These are phyloP conservation scores for Aplysia californica DNA, from an alignment of 1,140 invertebrate genomes.

Conservation along the genomic window DNA sequence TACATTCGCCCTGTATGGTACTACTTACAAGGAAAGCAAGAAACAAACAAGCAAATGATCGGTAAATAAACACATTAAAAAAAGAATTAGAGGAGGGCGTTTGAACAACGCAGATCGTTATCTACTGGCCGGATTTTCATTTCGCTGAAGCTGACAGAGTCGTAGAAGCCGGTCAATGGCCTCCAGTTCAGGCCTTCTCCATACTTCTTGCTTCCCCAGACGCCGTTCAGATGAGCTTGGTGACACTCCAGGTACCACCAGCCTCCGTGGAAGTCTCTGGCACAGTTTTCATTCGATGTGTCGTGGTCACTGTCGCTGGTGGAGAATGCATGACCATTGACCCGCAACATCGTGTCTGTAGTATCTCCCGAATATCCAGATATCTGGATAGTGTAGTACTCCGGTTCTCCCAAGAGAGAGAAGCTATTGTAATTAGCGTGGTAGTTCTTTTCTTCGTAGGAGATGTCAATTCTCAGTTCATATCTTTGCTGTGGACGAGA, in stretches of 20 bases:
- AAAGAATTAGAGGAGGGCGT: no score
- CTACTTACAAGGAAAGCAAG: no score
- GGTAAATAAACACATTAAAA: no score
- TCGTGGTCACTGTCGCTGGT: background rate
- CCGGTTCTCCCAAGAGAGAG: background rate
- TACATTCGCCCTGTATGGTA: no score
- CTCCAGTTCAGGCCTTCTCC: background rate
- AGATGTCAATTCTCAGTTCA: slow-evolving; percentile 4
- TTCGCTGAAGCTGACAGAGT: background rate
- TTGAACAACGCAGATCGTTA: no score
- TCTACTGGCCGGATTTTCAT: background rate
- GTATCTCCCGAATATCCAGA: background rate
- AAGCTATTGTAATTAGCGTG: background rate
- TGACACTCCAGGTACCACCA: background rate
- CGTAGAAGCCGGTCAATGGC: background rate
- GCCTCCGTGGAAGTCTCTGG: background rate
- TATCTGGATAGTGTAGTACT: background rate
- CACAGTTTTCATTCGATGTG: background rate
- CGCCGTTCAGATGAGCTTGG: background rate
- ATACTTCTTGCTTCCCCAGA: background rate
- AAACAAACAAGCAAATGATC: no score
- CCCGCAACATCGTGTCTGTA: background rate
- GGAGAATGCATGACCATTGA: background rate
- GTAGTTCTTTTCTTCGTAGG: background rate
- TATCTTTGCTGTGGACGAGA: background rate